Percentiles rank a stretch among this genome's conserved stretches.
Conservation (phyloP, 1,140 invertebrate genomes). For the Yoshiicerus persimilis region DNA sequence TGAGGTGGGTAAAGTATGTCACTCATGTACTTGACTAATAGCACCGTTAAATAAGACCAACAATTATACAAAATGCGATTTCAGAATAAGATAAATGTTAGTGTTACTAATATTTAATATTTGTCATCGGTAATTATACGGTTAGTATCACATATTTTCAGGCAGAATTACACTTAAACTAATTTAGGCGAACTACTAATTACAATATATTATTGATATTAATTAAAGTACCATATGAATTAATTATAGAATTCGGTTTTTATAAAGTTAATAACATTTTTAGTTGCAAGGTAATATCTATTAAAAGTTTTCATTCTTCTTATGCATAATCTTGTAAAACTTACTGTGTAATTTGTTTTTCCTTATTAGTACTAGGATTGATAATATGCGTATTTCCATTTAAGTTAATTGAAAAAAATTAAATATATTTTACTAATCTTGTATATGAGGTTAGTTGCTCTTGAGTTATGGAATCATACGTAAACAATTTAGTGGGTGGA, state of each 20-base stretch:
- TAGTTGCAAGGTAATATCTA: too few species aligned
- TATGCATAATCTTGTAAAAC: not conserved
- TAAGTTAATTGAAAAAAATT: too few species aligned
- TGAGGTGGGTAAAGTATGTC: not conserved
- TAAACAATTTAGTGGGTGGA: not conserved
- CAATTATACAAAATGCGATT: not conserved
- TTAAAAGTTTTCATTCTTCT: too few species aligned
- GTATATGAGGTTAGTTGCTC: not conserved
- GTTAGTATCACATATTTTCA: constrained; percentile 9
- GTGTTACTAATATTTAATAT: not conserved
- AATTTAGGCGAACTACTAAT: not conserved
- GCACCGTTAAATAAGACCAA: not conserved
- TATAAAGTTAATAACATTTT: too few species aligned
- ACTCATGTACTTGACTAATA: not conserved
- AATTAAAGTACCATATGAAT: too few species aligned
- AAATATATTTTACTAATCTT: not conserved
- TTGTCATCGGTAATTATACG: not conserved
- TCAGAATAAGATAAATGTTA: too few species aligned
- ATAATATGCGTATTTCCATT: too few species aligned
- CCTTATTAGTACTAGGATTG: too few species aligned
- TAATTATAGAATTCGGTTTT: too few species aligned
- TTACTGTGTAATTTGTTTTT: too few species aligned
- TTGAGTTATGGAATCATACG: too few species aligned
- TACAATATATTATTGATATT: not conserved
- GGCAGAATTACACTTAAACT: not conserved